Base-by-base conservation (phyloP, 2,113 vertebrate genomes). In the Psittacula cyanocephala region DNA sequence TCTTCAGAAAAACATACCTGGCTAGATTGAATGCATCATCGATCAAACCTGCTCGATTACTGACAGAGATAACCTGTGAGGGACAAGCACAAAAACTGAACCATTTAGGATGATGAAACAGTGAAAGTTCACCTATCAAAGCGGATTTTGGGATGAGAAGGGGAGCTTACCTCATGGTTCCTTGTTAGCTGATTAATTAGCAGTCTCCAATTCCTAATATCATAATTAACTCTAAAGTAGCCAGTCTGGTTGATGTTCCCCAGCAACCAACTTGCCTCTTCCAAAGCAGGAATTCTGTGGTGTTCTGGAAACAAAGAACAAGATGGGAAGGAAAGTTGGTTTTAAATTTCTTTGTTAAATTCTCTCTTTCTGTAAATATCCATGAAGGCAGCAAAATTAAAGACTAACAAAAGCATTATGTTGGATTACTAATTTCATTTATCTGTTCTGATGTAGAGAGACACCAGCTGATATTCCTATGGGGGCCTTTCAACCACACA, bases 241-340 rank as follows among this genome's bases (percentile, higher is more conserved):
- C 99, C 99, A 4, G 99, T 99, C 97, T 99, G 99, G 97, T 99
- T 99, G 96, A 99, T 98, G 97, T 99, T 99, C 64, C 99, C 99
- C 29, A 99, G 97, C 91, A 99, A 97, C 99, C 99, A 99, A 60
- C 75, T 98, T 93, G 96, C 98, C 64, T 98, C 98, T 50, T 98
- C 98, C 94, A 99, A 97, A 91, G 95, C 96, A 75, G 97, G 96
- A 95, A 99, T 98, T 96, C 96, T 98, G 96, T 99, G 99, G 24
- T 95, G 98, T 91, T 99, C 99, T 99, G 67, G 39, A 97, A 97
- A 95, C 17, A 95, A 95, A 93, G 5, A 96, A 88, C 47, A 96
- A 50, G 65, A 82, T 41, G 44, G 47, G 28, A 91, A 37, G 10
- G 68, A 78, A 41, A 8, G 43, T 49, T 94, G n/a, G 17, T 77